Conservation (phyloP, 2,888 invertebrate species). For the Rhagonycha lutea region DNA sequence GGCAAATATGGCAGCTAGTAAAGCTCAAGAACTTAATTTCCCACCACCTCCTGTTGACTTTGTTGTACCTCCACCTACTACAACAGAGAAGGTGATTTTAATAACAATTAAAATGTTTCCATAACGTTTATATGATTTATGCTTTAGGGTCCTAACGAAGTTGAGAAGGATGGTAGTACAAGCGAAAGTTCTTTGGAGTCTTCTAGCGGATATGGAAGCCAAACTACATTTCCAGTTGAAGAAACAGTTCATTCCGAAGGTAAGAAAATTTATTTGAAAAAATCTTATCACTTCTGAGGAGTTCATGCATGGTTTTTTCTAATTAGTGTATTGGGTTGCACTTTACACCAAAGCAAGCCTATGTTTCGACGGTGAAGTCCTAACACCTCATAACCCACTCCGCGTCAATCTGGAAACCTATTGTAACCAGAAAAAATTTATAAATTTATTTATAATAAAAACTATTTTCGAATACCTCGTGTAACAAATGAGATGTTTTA, state of each 20-base stretch:
- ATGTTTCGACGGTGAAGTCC: too few relatives aligned
- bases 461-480: too few relatives aligned
- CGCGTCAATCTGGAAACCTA: too few relatives aligned
- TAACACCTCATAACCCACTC: too few relatives aligned
- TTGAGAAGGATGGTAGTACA: slow-evolving; percentile 62
- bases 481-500: too few relatives aligned
- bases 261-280: slow-evolving; percentile 37
- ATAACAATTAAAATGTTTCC: slow-evolving; percentile 32
- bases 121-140: slow-evolving; percentile 49
- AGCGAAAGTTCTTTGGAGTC: slow-evolving; percentile 78
- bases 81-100: slow-evolving; percentile 58
- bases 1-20: slow-evolving; percentile 79
- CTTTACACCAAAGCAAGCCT: not conserved
- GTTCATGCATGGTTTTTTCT: not conserved
- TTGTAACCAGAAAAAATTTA: too few relatives aligned
- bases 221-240: slow-evolving; percentile 70
- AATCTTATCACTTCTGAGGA: not conserved
- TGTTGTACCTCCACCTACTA: slow-evolving; percentile 42
- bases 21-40: slow-evolving; percentile 66
- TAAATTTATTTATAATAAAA: too few relatives aligned
- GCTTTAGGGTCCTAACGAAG: slow-evolving; percentile 45
- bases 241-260: slow-evolving; percentile 54
- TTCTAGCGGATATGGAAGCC: slow-evolving; percentile 78
- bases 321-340: not conserved
- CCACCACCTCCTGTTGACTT: slow-evolving; percentile 62